These are phyloP conservation scores for Kradibia gibbosae DNA, from an alignment of 1,140 invertebrate species.

Conservation along the genomic window DNA sequence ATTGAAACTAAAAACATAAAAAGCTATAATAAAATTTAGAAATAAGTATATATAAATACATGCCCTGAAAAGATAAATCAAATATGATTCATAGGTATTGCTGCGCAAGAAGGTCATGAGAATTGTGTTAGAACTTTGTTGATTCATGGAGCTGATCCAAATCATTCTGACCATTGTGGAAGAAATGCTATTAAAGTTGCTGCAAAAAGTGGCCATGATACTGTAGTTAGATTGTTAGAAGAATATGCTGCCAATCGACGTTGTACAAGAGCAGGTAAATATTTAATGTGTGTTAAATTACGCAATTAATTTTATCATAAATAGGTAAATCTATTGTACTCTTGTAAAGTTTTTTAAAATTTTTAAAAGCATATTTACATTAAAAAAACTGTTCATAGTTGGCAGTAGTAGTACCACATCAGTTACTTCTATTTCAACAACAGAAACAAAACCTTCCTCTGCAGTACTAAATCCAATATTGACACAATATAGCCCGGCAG, in stretches of 20 bases:
- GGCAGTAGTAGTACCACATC: slow-evolving; percentile 77
- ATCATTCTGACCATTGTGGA: slow-evolving; percentile 93
- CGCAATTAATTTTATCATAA: not conserved
- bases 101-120: slow-evolving; percentile 92
- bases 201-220: slow-evolving; percentile 82
- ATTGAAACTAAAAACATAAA: no score
- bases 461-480: slow-evolving; percentile 75
- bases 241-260: slow-evolving; percentile 73
- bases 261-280: slow-evolving; percentile 62
- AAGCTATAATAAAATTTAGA: no score
- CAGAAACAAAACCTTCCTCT: slow-evolving; percentile 80
- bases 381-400: no score
- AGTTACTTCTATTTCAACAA: slow-evolving; percentile 77
- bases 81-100: slow-evolving; percentile 75
- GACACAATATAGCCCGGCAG: slow-evolving; percentile 72
- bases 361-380: slow-evolving; percentile 21
- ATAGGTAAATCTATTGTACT: no score
- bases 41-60: no score
- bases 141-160: slow-evolving; percentile 91
- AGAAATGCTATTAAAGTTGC: slow-evolving; percentile 84
- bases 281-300: not conserved
- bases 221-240: slow-evolving; percentile 80
- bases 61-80: not conserved
- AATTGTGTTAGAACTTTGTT: slow-evolving; percentile 90
- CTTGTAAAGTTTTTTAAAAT: not conserved